Percentiles rank a stretch among this genome's conserved stretches.
These are phyloP conservation scores for Callosobruchus maculatus DNA, from an alignment of 2,888 invertebrate species.

Conservation along the genomic window DNA sequence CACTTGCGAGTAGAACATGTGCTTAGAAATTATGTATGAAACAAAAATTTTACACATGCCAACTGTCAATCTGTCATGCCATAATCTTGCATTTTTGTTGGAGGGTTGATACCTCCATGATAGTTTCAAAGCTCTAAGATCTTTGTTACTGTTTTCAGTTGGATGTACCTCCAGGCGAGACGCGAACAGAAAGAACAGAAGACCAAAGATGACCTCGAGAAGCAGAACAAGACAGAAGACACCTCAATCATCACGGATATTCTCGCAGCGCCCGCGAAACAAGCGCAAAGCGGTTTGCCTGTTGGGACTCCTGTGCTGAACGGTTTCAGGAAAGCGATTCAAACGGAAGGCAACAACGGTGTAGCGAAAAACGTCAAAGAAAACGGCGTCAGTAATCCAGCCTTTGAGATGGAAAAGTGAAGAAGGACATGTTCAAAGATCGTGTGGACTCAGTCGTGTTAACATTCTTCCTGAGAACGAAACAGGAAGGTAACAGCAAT, in stretches of 20 bases:
- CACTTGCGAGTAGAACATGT: too few relatives aligned
- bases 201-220: slow-evolving; percentile 38
- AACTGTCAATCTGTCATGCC: too few relatives aligned
- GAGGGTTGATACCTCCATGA: too few relatives aligned
- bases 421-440: too few relatives aligned
- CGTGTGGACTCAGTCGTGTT: too few relatives aligned
- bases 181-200: slow-evolving; percentile 48
- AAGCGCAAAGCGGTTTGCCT: slow-evolving; percentile 33
- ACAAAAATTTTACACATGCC: too few relatives aligned
- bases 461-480: too few relatives aligned
- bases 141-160: slow-evolving; percentile 50
- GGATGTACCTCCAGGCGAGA: slow-evolving; percentile 67
- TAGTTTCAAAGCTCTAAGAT: too few relatives aligned
- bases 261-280: slow-evolving; percentile 28
- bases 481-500: too few relatives aligned
- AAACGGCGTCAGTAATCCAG: slow-evolving; percentile 41
- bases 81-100: too few relatives aligned
- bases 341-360: neutral
- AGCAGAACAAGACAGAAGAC: slow-evolving; percentile 39
- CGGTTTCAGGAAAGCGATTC: slow-evolving; percentile 22
- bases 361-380: slow-evolving; percentile 7
- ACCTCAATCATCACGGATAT: slow-evolving; percentile 49
- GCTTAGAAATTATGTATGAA: too few relatives aligned
- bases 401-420: slow-evolving; percentile 35
- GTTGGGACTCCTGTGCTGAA: slow-evolving; percentile 35